Evolutionary conservation across 2,888 invertebrate species (phyloP).

Genomic region (Arrhopalites spinosus): DNA sequence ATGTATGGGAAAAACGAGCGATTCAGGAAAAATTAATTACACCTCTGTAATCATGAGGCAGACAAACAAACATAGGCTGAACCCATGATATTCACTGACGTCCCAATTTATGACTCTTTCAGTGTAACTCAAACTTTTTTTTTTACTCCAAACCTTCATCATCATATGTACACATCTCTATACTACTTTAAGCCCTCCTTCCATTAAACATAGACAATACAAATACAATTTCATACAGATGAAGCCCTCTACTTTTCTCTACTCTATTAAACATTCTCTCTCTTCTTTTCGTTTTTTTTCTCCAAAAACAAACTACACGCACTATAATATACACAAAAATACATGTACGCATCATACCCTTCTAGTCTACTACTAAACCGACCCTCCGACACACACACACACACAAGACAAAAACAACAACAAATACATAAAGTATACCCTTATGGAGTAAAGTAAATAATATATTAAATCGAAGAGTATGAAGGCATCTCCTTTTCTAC

Average conservation of each 20-base stretch:
- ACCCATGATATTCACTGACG: conserved; percentile 32
- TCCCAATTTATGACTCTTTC: conserved; percentile 45
- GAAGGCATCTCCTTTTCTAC: no score
- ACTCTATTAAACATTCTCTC: neutral
- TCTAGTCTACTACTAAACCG: neutral
- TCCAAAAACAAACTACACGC: neutral
- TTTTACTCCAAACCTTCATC: neutral
- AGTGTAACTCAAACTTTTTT: neutral
- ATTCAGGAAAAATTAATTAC: conserved; percentile 45
- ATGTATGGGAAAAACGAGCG: conserved; percentile 45
- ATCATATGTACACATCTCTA: no score
- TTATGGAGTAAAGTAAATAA: no score
- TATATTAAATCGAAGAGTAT: no score
- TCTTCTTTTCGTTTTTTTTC: neutral
- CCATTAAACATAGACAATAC: no score
- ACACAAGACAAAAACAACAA: no score
- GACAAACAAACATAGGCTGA: conserved; percentile 40
- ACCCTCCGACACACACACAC: neutral
- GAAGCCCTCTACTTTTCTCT: neutral
- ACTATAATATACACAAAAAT: neutral
- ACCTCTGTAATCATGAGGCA: conserved; percentile 40
- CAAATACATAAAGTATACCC: no score
- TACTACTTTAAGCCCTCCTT: no score
- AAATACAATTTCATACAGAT: no score
- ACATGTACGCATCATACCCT: neutral